A percentile compares a stretch with the other conserved stretches of the same genome.
Conservation (phyloP, 1,140 invertebrate genomes). For the Yoshiicerus persimilis region DNA sequence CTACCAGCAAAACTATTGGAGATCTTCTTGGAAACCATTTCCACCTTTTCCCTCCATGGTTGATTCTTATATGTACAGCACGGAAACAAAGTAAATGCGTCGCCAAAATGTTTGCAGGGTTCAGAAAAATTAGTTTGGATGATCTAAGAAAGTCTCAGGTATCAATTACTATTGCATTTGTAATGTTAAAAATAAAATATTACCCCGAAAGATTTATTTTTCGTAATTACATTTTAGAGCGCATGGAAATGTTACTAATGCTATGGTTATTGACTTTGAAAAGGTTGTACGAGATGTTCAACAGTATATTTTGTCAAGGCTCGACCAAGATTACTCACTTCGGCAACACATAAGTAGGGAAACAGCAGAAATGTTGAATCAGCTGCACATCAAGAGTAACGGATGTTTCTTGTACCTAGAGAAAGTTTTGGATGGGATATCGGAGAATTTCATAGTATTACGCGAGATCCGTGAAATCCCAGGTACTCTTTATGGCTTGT, state of each 20-base stretch:
- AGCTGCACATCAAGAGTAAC: slow-evolving; percentile 94
- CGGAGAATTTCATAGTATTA: slow-evolving; percentile 87
- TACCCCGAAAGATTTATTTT: neutral
- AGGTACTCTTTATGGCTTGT: slow-evolving; percentile 90
- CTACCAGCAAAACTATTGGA: slow-evolving; percentile 68
- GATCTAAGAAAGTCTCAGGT: slow-evolving; percentile 83
- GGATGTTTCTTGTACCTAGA: slow-evolving; percentile 87
- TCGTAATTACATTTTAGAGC: neutral
- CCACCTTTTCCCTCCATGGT: slow-evolving; percentile 89
- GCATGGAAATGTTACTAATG: neutral
- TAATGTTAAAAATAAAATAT: too few relatives aligned
- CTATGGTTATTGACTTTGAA: too few relatives aligned
- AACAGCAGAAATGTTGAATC: slow-evolving; percentile 91
- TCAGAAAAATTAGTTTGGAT: slow-evolving; percentile 88
- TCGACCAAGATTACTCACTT: slow-evolving; percentile 80
- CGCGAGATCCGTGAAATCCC: slow-evolving; percentile 85
- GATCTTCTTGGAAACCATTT: slow-evolving; percentile 85
- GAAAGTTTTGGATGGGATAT: slow-evolving; percentile 87
- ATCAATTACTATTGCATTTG: slow-evolving; percentile 60
- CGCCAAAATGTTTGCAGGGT: slow-evolving; percentile 89
- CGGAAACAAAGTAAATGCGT: slow-evolving; percentile 78
- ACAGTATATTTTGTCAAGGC: slow-evolving; percentile 86
- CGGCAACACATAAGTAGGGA: slow-evolving; percentile 77
- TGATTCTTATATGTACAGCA: slow-evolving; percentile 86
- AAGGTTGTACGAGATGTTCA: slow-evolving; percentile 79